Evolutionary conservation across 2,797 vertebrate genomes (phyloP), one percentile per base, ranked within the genome.

Genomic region (Jordanella pulchra): DNA sequence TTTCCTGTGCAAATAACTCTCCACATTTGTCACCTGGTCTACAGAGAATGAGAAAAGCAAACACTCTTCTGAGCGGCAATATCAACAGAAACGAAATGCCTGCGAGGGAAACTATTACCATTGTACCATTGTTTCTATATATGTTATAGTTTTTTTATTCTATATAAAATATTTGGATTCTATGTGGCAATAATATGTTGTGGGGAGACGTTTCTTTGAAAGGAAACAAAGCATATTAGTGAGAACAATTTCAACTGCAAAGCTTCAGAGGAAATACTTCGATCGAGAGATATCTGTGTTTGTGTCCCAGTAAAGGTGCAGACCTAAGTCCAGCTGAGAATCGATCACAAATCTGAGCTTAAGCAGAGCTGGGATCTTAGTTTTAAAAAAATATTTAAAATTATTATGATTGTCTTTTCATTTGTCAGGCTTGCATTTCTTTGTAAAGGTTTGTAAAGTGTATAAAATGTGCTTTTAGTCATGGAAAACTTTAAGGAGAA

Each of bases 21-120:
- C 53, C 35, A 51, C 47, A 63, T 78, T 73, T 56, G 32, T 53
- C 28, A 44, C 18, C 35, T 50, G 35, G 51, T 0, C 27, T 39
- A n/a, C 28, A 9, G n/a, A 60, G 42, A 1, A 17, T 64, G 39
- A 63, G 32, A n/a, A 79, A 61, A 81, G 63, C 50, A 75, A 83
- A 82, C 71, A 82, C 53, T 71, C n/a, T 3, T 64, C 25, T 9
- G n/a, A 1, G 47, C 44, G 32, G 65, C 73, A 25, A 84, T 76
- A 69, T 58, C 58, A 66, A 56, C 67, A 65, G 25, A 27, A 17
- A 32, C 32, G 23, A 42, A 69, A 7, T 12, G 68, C 72, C 50
- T 35, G 53, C 61, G 58, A 53, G 25, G 18, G 23, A 9, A 21
- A 39, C 53, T 30, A 39, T 39, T 39, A 39, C 35, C 35, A 5